Evolutionary conservation across 2,113 vertebrate genomes (phyloP), one percentile per base, ranked within the genome.

Genomic region (Hyla sarda): DNA sequence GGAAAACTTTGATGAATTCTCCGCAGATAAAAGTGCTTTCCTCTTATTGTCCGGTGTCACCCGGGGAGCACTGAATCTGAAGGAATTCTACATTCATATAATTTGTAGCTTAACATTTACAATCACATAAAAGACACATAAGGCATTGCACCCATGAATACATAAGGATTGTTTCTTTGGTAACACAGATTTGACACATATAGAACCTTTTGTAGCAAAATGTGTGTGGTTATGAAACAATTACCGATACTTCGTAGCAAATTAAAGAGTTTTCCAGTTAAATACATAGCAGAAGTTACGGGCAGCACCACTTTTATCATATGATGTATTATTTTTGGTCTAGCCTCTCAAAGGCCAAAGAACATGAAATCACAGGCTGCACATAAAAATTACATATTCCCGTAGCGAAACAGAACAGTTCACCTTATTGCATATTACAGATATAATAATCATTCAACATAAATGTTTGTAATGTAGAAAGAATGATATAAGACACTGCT

Each of bases 361-460:
- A 52, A 69, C 80, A 69, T 69, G 67, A 82, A 82, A 82, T 82
- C 60, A 82, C 45, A 50, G 62, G 34, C 62, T 82, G 12, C 25
- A 71, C 5, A 28, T 52, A 52, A 25, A 50, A 82, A 69, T 82
- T 50, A 82, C 28, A 82, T 23, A 47, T 62, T 58, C 21, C n/a
- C 23, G 1, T 7, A 28, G 58, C 28, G 78, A 34, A 81, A 81
- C 45, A 62, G 56, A 62, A 47, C 34, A 17, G 21, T 19, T 62
- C 58, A 47, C n/a, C 58, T 47, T 65, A 81, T 25, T 80, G 50
- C 11, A 58, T n/a, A 41, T 62, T 45, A 60, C 12, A 62, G 16
- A 41, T 58, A 56, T 25, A 60, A 79, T 80, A 62, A 62, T 58
- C 32, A 41, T 37, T 11, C 19, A 21, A 71, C 67, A 37, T 7